A percentile compares a stretch with the other conserved stretches of the same genome.
These are phyloP conservation scores for Chaetorhynchus papuensis DNA, from an alignment of 2,113 vertebrate genomes.

Conservation along the genomic window DNA sequence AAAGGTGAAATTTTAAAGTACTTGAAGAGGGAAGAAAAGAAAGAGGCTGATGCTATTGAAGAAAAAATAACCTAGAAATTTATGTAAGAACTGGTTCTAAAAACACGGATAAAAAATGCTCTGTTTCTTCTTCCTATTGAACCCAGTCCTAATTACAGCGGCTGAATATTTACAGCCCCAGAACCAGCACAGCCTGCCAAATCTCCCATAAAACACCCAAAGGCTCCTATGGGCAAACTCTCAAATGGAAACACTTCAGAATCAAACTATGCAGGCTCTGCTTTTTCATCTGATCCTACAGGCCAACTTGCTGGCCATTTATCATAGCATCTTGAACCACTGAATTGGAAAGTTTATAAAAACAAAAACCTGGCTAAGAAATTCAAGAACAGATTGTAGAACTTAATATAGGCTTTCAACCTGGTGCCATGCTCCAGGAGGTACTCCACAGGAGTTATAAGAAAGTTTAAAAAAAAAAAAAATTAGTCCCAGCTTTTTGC, in stretches of 20 bases:
- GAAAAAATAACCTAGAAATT: background rate
- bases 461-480: background rate
- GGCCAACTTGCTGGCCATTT: background rate
- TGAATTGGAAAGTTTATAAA: background rate
- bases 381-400: background rate
- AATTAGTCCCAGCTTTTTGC: background rate
- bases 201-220: background rate
- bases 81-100: background rate
- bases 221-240: background rate
- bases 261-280: background rate
- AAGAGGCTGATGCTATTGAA: background rate
- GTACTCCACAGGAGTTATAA: background rate
- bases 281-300: background rate
- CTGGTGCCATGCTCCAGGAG: background rate
- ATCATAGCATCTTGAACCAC: background rate
- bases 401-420: background rate
- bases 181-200: background rate
- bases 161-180: background rate
- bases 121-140: background rate
- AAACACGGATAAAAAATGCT: background rate
- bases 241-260: background rate
- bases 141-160: background rate
- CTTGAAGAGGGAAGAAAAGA: background rate
- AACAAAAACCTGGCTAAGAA: background rate
- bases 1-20: background rate